phyloP scores from a whole-genome alignment of 2,797 vertebrate genomes.

The Hyperoplus immaculatus region DNA sequence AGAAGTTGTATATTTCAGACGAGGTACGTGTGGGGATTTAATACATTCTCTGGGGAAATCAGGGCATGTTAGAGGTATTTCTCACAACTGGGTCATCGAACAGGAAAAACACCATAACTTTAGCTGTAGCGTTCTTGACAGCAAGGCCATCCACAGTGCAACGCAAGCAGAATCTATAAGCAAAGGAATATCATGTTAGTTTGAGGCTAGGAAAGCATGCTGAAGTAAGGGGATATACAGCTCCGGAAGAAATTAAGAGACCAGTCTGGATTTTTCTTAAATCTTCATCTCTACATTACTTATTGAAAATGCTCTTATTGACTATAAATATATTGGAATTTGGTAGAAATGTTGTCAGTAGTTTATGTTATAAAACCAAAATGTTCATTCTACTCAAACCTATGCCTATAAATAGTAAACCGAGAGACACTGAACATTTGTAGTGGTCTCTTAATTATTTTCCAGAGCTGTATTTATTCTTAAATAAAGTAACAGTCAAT shows the following conservation, averaged over 20 bases:
- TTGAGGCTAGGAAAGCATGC: not conserved
- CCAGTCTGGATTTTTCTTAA: no score
- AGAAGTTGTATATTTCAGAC: slow-evolving; percentile 15
- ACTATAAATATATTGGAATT: no score
- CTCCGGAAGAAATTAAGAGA: no score
- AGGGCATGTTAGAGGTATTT: slow-evolving; percentile 2
- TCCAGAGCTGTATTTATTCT: not conserved
- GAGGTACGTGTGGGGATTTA: slow-evolving; percentile 3
- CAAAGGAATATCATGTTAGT: not conserved
- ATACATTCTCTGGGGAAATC: slow-evolving; percentile 32
- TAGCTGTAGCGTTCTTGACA: slow-evolving; percentile 12
- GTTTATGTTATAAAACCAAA: no score
- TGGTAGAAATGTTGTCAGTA: no score
- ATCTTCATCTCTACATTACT: no score
- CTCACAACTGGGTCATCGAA: slow-evolving; percentile 37
- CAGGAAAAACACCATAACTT: slow-evolving; percentile 20
- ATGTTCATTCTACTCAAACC: no score
- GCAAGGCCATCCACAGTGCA: slow-evolving; percentile 8
- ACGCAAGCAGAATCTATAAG: not conserved
- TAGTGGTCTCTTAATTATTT: no score
- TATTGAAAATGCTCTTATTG: no score
- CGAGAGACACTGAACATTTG: no score
- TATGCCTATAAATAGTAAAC: no score
- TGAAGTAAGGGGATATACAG: not conserved
- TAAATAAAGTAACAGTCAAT: not conserved